Evolutionary conservation across 2,113 vertebrate genomes (phyloP).

Genomic region (Larimichthys polyactis): DNA sequence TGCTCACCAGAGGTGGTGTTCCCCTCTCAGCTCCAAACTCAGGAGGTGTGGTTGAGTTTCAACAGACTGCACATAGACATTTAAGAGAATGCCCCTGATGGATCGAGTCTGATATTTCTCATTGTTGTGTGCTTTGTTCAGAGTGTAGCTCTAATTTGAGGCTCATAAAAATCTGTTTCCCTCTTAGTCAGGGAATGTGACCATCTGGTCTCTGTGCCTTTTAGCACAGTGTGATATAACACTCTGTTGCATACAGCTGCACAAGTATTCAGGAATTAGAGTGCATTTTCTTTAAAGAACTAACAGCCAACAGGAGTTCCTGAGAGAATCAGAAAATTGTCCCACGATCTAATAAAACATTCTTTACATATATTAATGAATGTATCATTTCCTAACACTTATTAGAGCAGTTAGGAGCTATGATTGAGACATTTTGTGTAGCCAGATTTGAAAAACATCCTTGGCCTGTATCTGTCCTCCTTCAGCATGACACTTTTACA

Average conservation of each 20-base stretch:
- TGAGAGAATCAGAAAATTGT: neutral
- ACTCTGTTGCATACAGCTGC: neutral
- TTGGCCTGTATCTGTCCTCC: no score
- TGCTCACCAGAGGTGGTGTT: neutral
- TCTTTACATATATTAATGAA: neutral
- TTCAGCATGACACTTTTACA: no score
- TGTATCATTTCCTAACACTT: no score
- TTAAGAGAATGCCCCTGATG: neutral
- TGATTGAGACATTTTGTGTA: no score
- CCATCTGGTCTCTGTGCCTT: conserved; percentile 20
- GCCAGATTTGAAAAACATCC: no score
- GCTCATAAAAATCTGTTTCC: neutral
- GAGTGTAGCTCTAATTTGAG: neutral
- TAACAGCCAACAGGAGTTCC: neutral
- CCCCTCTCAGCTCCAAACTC: neutral
- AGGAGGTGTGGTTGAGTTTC: neutral
- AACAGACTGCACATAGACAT: neutral
- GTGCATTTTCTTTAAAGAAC: neutral
- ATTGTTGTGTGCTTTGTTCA: neutral
- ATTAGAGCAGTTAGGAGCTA: no score
- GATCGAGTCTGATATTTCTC: neutral
- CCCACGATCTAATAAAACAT: neutral
- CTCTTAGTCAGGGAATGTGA: neutral
- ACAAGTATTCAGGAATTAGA: neutral
- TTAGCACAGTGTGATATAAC: neutral